A percentile compares a stretch with the other conserved stretches of the same genome.
Evolutionary conservation across 2,797 vertebrate species (phyloP).

Genomic region (Oreochromis mossambicus): DNA sequence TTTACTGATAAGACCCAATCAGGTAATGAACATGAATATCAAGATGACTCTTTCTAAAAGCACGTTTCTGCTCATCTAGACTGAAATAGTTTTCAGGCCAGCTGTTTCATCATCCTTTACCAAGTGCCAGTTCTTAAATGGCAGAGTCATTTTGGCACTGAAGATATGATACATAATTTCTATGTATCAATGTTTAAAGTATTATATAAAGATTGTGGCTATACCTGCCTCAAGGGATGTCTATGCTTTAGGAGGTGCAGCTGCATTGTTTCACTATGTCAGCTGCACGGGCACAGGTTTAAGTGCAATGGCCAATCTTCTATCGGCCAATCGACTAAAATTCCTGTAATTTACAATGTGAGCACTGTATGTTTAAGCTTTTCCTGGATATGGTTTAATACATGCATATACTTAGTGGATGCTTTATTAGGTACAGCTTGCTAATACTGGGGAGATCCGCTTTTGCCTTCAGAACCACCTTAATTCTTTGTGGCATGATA

Average conservation of each 20-base stretch:
- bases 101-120: neutral
- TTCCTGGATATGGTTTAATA: neutral
- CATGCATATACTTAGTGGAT: neutral
- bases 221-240: neutral
- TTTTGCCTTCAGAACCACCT: neutral
- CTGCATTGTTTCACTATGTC: neutral
- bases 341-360: neutral
- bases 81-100: neutral
- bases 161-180: rapidly evolving
- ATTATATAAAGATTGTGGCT: neutral
- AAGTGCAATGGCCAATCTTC: neutral
- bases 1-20: neutral
- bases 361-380: neutral
- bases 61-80: neutral
- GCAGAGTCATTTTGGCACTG: neutral
- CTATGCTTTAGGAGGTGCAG: neutral
- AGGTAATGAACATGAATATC: neutral
- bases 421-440: neutral
- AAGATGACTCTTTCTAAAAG: neutral
- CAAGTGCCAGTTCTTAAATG: neutral
- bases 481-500: neutral
- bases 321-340: rapidly evolving
- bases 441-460: no score
- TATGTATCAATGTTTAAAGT: rapidly evolving
- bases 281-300: neutral